A percentile compares a stretch with the other conserved stretches of the same genome.
Evolutionary conservation across 2,797 vertebrate species (phyloP).

Genomic region (Buphagus erythrorhynchus): DNA sequence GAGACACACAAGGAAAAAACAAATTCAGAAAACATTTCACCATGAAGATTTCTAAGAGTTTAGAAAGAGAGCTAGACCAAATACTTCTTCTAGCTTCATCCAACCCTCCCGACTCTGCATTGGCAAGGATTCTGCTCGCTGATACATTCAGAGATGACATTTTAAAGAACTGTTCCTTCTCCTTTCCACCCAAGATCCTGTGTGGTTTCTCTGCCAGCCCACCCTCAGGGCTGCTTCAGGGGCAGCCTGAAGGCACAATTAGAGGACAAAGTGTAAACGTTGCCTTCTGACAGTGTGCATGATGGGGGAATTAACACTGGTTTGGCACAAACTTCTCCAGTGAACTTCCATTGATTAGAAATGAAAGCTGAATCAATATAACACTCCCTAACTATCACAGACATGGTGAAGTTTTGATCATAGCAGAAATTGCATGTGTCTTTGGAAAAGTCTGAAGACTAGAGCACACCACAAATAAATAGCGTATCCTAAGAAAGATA

Average conservation of each 20-base stretch:
- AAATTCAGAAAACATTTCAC: background rate
- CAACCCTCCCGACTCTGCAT: background rate
- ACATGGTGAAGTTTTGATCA: background rate
- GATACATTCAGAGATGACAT: background rate
- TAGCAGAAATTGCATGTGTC: background rate
- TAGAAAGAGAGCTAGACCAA: background rate
- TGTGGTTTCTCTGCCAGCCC: background rate
- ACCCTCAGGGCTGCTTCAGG: slow-evolving; percentile 18
- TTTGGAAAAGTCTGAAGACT: background rate
- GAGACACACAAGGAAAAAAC: background rate
- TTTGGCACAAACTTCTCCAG: slow-evolving; percentile 16
- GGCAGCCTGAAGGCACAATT: slow-evolving; percentile 28
- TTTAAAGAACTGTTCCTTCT: background rate
- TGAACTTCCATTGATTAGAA: slow-evolving; percentile 24
- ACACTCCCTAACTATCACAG: background rate
- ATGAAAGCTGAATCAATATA: slow-evolving; percentile 42
- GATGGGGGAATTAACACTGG: slow-evolving; percentile 17
- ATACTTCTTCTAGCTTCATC: background rate
- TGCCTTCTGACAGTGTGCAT: background rate
- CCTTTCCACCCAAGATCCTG: background rate
- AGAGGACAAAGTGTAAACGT: slow-evolving; percentile 12
- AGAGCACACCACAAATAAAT: background rate
- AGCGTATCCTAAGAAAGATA: background rate
- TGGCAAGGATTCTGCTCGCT: background rate
- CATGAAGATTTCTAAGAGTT: background rate